Evolutionary conservation across 2,888 invertebrate species (phyloP).

Genomic region (Crepidodera aurea): DNA sequence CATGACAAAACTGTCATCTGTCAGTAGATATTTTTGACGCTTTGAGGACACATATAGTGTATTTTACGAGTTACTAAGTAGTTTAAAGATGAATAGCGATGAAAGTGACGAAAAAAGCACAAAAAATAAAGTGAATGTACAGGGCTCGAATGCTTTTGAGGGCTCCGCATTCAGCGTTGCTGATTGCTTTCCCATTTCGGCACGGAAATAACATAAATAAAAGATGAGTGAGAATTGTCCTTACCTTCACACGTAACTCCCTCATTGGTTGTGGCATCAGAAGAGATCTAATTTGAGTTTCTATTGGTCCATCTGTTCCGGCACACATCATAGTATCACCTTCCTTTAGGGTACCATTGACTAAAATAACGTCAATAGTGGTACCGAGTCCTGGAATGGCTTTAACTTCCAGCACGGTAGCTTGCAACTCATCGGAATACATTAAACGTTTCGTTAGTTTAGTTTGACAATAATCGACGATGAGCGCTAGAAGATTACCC

Average conservation of each 20-base stretch:
- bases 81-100: too few relatives aligned
- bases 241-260: slow-evolving; percentile 94
- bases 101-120: too few relatives aligned
- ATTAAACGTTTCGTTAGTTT: slow-evolving; percentile 70
- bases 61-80: too few relatives aligned
- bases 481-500: slow-evolving; percentile 94
- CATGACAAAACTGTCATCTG: too few relatives aligned
- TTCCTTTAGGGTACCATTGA: slow-evolving; percentile 93
- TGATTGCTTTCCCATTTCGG: too few relatives aligned
- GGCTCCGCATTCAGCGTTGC: too few relatives aligned
- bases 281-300: slow-evolving; percentile 94
- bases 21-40: too few relatives aligned
- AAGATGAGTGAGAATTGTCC: too few relatives aligned
- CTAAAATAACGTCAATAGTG: slow-evolving; percentile 97
- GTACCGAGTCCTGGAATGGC: slow-evolving; percentile 96
- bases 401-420: slow-evolving; percentile 85
- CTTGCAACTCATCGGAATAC: slow-evolving; percentile 92
- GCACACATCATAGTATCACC: slow-evolving; percentile 95
- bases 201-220: too few relatives aligned
- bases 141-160: too few relatives aligned
- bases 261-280: slow-evolving; percentile 98
- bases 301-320: slow-evolving; percentile 98
- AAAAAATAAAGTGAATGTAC: too few relatives aligned
- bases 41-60: too few relatives aligned
- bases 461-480: slow-evolving; percentile 90